phyloP scores from a whole-genome alignment of 2,888 invertebrate genomes.

The Drosophila aldrichi region DNA sequence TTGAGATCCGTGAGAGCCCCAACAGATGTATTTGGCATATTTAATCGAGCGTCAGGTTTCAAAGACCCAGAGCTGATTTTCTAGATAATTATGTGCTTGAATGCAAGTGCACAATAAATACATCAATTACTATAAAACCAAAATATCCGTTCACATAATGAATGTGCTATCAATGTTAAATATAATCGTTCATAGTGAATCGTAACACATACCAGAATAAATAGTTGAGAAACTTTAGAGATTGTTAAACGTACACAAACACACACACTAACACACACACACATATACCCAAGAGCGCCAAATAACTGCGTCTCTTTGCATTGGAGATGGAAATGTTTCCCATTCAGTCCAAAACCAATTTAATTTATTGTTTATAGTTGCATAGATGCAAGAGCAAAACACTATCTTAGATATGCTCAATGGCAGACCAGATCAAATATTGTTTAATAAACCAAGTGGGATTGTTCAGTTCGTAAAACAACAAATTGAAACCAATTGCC shows the following conservation, averaged over 20 bases:
- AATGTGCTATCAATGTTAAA: constrained; percentile 54
- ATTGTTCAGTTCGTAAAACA: constrained; percentile 23
- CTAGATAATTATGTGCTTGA: constrained; percentile 33
- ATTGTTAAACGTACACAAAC: constrained; percentile 52
- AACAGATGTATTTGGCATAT: constrained; percentile 15
- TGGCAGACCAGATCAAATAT: constrained; percentile 30
- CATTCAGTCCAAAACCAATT: constrained; percentile 31
- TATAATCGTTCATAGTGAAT: constrained; percentile 45
- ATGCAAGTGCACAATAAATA: constrained; percentile 37
- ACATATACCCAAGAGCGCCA: constrained; percentile 10
- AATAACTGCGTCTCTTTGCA: constrained; percentile 38
- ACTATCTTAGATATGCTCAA: constrained; percentile 25
- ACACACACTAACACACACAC: neutral
- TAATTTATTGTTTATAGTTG: constrained; percentile 25
- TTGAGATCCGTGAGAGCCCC: constrained; percentile 7
- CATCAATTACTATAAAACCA: constrained; percentile 39
- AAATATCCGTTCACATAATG: constrained; percentile 55
- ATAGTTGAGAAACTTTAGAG: constrained; percentile 55
- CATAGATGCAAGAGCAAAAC: constrained; percentile 13
- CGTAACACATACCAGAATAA: constrained; percentile 38
- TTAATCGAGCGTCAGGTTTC: constrained; percentile 54
- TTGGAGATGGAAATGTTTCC: constrained; percentile 40
- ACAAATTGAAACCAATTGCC: constrained; percentile 44
- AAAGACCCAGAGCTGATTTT: constrained; percentile 51
- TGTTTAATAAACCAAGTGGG: constrained; percentile 48